phyloP scores from a whole-genome alignment of 2,113 vertebrate species.

The Hirundichthys speculiger region DNA sequence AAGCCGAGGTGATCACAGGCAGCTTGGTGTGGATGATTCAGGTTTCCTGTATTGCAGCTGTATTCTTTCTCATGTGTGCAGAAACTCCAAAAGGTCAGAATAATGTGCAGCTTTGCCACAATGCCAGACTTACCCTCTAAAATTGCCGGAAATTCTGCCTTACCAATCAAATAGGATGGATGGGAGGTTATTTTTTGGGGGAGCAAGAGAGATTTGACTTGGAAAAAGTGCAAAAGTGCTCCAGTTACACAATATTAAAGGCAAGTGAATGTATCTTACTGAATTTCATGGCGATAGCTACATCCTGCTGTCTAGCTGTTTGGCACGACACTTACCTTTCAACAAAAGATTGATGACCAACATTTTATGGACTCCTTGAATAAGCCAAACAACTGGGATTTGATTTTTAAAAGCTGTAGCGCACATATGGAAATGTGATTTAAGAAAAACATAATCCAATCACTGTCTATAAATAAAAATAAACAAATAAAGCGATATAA shows the following conservation, averaged over 20 bases:
- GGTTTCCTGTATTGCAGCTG: conserved; percentile 52
- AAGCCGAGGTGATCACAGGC: conserved; percentile 28
- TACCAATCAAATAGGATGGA: conserved; percentile 39
- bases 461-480: neutral
- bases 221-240: conserved; percentile 16
- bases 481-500: neutral
- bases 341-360: conserved; percentile 43
- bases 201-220: conserved; percentile 44
- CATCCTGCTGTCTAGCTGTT: conserved; percentile 41
- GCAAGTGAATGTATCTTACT: conserved; percentile 30
- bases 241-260: conserved; percentile 25
- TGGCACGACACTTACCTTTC: conserved; percentile 19
- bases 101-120: conserved; percentile 1
- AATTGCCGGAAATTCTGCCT: conserved; percentile 41
- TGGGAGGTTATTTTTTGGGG: conserved; percentile 27
- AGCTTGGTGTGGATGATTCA: conserved; percentile 31
- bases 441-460: conserved; percentile 35
- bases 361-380: conserved; percentile 5
- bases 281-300: conserved; percentile 33
- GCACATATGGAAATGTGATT: conserved; percentile 7
- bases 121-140: conserved; percentile 21
- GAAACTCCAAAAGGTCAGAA: conserved; percentile 24
- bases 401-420: conserved; percentile 3
- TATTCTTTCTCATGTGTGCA: conserved; percentile 10
- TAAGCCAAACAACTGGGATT: conserved; percentile 30